Conservation (phyloP, 2,797 vertebrate species). For the Danio jaintianensis region DNA sequence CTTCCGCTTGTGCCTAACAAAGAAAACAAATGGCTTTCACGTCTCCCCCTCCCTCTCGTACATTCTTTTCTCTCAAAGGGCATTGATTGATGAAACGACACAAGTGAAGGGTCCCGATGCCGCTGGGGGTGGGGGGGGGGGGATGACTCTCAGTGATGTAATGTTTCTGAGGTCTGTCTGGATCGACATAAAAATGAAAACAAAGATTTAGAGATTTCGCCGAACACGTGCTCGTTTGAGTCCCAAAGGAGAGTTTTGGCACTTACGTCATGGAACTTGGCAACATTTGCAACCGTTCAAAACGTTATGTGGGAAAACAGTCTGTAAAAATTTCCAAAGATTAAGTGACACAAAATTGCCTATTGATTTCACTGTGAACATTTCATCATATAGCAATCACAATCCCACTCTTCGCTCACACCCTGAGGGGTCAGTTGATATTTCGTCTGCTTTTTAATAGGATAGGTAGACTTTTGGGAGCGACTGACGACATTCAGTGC, state of each 20-base stretch:
- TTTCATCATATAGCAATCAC: conserved; percentile 14
- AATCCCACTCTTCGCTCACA: not conserved
- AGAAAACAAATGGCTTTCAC: conserved; percentile 69
- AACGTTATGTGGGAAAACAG: conserved; percentile 2
- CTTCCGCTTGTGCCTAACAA: conserved; percentile 62
- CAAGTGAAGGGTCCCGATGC: conserved; percentile 57
- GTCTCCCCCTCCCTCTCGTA: conserved; percentile 50
- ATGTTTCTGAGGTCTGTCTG: conserved; percentile 65
- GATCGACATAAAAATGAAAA: conserved; percentile 19
- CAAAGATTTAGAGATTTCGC: not conserved
- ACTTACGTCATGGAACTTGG: conserved; percentile 24
- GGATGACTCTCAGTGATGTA: conserved; percentile 67
- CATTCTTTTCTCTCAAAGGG: conserved; percentile 60
- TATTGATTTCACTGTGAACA: conserved; percentile 19
- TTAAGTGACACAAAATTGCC: conserved; percentile 32
- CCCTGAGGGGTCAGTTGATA: not conserved
- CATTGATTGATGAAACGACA: conserved; percentile 70
- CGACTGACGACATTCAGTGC: not conserved
- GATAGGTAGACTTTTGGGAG: not conserved
- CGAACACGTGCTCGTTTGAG: not conserved
- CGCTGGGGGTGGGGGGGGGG: conserved; percentile 65
- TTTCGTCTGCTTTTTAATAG: conserved; percentile 20
- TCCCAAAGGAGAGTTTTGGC: conserved; percentile 5
- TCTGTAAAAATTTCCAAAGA: conserved; percentile 13
- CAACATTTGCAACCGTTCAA: not conserved